Base-by-base conservation (phyloP, 2,113 vertebrate species). In the Cercopithecus mona region DNA sequence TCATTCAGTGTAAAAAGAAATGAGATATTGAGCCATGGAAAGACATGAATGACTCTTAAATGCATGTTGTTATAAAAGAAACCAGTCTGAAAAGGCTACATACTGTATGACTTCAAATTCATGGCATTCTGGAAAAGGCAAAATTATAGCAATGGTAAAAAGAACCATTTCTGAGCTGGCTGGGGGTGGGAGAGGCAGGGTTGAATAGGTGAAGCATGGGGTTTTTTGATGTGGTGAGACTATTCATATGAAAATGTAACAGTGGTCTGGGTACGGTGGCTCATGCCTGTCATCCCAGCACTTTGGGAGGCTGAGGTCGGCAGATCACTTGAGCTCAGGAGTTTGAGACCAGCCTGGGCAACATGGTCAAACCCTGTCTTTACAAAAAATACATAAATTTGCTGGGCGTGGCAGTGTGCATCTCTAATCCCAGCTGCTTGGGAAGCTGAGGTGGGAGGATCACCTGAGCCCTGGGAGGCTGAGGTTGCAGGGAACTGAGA, bases 61-160 rank as follows among this genome's bases (percentile, higher is more conserved):
- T 8, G 6, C 14, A 20, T 17, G 11, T 30, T 18, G 38, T n/a
- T 10, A 6, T 6, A 25, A 38, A 76, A 68, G 38, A 43, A 23
- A 57, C n/a, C 90, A 52, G 16, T n/a, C 35, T 12, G 10, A 2
- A 50, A 68, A 81, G 75, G 18, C 8, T 23, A 8, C 3, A 14
- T 8, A 4, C 45, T 8, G 40, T 18, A 6, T 1, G 1, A 55
- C 7, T 38, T 25, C 18, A 16, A 38, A 66, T 5, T 22, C 4
- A 4, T 18, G 73, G 35, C 22, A 1, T 45, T 27, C 32, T 4
- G 17, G 81, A 55, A 48, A 14, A 80, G 50, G 79, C 52, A 40
- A 81, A 25, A 32, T 17, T 20, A 20, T 0, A 48, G 55, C 5
- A 22, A 20, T 4, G 12, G 23, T 30, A 2, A 32, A 35, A 50